Base-by-base conservation (phyloP, 2,888 invertebrate species). In the Chydorus sphaericus region DNA sequence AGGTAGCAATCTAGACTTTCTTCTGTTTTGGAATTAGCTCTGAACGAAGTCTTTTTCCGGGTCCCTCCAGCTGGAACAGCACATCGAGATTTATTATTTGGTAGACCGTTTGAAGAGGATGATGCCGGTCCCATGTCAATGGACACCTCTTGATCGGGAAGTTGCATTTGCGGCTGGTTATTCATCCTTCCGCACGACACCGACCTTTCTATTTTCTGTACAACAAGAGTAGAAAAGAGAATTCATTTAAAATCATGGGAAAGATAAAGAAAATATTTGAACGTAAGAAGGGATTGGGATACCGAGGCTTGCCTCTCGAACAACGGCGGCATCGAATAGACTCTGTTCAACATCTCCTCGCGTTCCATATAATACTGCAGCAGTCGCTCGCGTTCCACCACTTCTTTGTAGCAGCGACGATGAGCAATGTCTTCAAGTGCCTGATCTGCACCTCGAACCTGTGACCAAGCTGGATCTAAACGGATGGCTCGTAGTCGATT, bases 321-420 rank as follows among this genome's bases (percentile, higher is more conserved):
- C 23, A 55, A 39, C 30, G 55, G 55, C 20, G 55, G 55, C 55
- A 55, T 55, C 28, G 48, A 49, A 48, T 49, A 55, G 11, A 55
- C 55, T 11, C 55, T 31, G 20, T 31, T 37, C 48, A 55, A 29
- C 55, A 55, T 55, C n/a, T 55, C 48, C 26, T 55, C 55, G 33
- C 31, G 48, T 18, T 55, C 55, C 55, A 55, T 55, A n/a, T 55
- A 29, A 36, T 48, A 55, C 36, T 55, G 48, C 33, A 55, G 11
- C 20, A 55, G 48, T 11, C 55, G 28, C 36, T 55, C 48, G 10
- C 55, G 33, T 48, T 55, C 55, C n/a, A 55, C 48, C 23, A 48
- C 48, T 23, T 55, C 55, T 28, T 55, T 55, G 26, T 55, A 55
- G 49, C 55, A 49, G 23, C 39, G 26, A 8, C 55, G 30, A 48